Evolutionary conservation across 2,888 invertebrate genomes (phyloP), one percentile per base, ranked within the genome.

Genomic region (Deilephila elpenor): DNA sequence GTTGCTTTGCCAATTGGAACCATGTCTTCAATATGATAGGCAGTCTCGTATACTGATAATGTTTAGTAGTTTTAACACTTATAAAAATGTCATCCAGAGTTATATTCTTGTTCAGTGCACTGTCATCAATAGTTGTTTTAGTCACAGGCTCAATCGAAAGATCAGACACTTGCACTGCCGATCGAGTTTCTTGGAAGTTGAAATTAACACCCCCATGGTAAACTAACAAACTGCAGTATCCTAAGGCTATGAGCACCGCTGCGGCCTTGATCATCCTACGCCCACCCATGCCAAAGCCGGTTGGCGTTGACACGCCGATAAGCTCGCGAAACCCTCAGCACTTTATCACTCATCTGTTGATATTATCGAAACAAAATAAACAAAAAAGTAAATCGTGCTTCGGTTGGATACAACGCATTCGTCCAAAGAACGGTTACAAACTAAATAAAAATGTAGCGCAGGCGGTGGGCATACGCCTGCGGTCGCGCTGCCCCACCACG

Each of bases 41-140:
- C 86, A 99, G 91, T 83, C 99, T 96, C 72, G 97, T 96, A 79
- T 96, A 95, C 90, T 99, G 98, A 93, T 98, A 98, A 92, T 96
- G 96, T 89, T 97, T 96, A 74, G 99, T 98, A 77, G 99, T 99
- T 95, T 99, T 99, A 74, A 99, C 98, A 95, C 98, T 98, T 90
- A 99, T 98, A 93, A 98, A 99, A 86, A 99, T 96, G 93, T 99
- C 98, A 92, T 97, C 96, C 83, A 98, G 93, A 82, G 96, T 96
- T 79, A 97, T 96, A 78, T 96, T 96, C 79, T 93, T 95, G 78
- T 82, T 91, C 74, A 89, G 89, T 82, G 86, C 88, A 89, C 88
- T 90, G 72, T 92, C 90, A 82, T 88, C 83, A 75, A 90, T 83
- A 81, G 81, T 91, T 75, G 89, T 88, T 89, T 91, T 92, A 76